Evolutionary conservation across 2,113 vertebrate species (phyloP), one percentile per base, ranked within the genome.

Genomic region (Elanus axillaris): DNA sequence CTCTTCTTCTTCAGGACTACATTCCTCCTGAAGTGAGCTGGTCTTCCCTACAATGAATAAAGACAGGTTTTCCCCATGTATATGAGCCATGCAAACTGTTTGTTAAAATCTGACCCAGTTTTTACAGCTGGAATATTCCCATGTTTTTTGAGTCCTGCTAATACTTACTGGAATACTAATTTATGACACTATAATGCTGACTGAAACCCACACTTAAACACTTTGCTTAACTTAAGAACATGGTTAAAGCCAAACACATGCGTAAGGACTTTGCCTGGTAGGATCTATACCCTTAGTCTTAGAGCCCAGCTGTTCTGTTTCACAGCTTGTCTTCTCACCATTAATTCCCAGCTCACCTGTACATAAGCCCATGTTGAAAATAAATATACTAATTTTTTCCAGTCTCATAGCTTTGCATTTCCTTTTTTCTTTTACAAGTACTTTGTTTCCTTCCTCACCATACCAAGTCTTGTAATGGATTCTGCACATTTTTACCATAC

Each of bases 401-500:
- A 74, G 22, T 64, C 60, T 91, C 22, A 38, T 25, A 48, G 36
- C 53, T 96, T 64, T 73, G 17, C 36, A 50, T 21, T 84, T 75
- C 50, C 13, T 86, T 34, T 32, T 62, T 92, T 66, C 63, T 85
- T 73, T 76, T 27, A 48, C 22, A 92, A 88, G 27, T 66, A 73
- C 42, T 90, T 89, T 52, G 19, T 74, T 90, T 82, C 22, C n/a
- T 55, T 83, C 59, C 23, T 87, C 38, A 50, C 55, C 52, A 34
- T 69, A 73, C 47, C 62, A 84, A 91, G 55, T 53, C 43, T 86
- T 95, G 50, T 91, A 68, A 92, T 45, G 29, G 60, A 84, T 87
- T 94, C 86, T 77, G 68, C 62, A 68, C 55, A 94, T 95, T 95
- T 96, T 84, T 94, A 91, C 66, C n/a, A 47, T 63, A 38, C 31